These are phyloP conservation scores for Coenonympha arcania DNA, from an alignment of 2,888 invertebrate species.

Conservation along the genomic window DNA sequence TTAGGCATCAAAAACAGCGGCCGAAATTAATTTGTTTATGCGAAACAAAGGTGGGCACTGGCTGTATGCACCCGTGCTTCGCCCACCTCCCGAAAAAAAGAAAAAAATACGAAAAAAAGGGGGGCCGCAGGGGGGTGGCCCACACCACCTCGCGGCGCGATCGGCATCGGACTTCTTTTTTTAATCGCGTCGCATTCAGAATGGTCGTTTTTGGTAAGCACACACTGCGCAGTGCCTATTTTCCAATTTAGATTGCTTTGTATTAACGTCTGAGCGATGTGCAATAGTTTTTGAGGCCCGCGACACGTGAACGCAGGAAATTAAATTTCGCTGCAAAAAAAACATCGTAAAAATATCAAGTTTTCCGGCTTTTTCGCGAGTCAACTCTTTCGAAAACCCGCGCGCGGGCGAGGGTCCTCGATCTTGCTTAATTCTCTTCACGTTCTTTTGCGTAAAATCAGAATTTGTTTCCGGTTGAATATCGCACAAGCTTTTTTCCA, in stretches of 20 bases:
- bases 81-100: constrained; percentile 70
- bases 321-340: constrained; percentile 58
- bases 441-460: constrained; percentile 19
- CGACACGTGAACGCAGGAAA: constrained; percentile 66
- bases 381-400: constrained; percentile 17
- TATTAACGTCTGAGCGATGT: constrained; percentile 73
- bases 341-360: constrained; percentile 31
- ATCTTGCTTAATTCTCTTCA: constrained; percentile 23
- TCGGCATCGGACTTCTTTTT: constrained; percentile 74
- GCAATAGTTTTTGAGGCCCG: constrained; percentile 72
- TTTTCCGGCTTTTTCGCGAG: constrained; percentile 22
- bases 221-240: constrained; percentile 74
- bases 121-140: constrained; percentile 45
- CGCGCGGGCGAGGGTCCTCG: constrained; percentile 20
- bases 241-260: constrained; percentile 75
- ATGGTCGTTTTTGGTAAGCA: constrained; percentile 74
- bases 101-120: constrained; percentile 58
- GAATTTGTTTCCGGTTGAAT: constrained; percentile 10
- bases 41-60: constrained; percentile 73
- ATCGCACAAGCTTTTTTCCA: neutral
- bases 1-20: constrained; percentile 72
- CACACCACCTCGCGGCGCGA: constrained; percentile 66
- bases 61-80: constrained; percentile 70
- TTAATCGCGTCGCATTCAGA: constrained; percentile 73
- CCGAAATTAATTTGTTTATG: constrained; percentile 75